Conservation (phyloP, 2,888 invertebrate species). For the Sceliomorpha sp. region DNA sequence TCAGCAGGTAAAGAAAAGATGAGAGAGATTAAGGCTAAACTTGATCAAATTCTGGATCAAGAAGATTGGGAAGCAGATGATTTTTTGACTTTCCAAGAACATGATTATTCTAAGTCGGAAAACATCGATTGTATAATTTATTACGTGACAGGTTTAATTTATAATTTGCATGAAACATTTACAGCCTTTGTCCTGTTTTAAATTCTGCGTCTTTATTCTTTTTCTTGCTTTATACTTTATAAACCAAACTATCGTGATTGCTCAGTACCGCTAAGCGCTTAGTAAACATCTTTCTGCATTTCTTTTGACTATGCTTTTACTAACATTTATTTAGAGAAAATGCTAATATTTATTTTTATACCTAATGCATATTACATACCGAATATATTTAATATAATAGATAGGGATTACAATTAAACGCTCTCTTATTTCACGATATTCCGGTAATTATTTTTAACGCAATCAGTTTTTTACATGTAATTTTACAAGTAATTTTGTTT, state of each 20-base stretch:
- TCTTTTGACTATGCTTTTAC: no score
- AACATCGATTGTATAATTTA: constrained; percentile 27
- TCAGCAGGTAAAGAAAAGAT: constrained; percentile 11
- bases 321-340: no score
- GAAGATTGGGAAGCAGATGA: constrained; percentile 42
- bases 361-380: no score
- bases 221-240: no score
- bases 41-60: constrained; percentile 16
- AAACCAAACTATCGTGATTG: no score
- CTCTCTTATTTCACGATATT: constrained; percentile 3
- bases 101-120: constrained; percentile 17
- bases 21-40: constrained; percentile 8
- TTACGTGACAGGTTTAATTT: constrained; percentile 22
- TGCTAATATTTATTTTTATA: no score
- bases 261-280: no score
- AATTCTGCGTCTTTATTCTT: no score
- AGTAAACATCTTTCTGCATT: no score
- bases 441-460: constrained; percentile 2
- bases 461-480: constrained; percentile 2
- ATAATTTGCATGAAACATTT: background rate
- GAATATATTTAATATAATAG: no score
- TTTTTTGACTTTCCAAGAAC: constrained; percentile 15
- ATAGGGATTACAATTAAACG: background rate
- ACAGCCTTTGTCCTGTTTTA: background rate
- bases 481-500: constrained; percentile 20